phyloP scores from a whole-genome alignment of 2,113 vertebrate species.

The Entomyzon cyanotis region DNA sequence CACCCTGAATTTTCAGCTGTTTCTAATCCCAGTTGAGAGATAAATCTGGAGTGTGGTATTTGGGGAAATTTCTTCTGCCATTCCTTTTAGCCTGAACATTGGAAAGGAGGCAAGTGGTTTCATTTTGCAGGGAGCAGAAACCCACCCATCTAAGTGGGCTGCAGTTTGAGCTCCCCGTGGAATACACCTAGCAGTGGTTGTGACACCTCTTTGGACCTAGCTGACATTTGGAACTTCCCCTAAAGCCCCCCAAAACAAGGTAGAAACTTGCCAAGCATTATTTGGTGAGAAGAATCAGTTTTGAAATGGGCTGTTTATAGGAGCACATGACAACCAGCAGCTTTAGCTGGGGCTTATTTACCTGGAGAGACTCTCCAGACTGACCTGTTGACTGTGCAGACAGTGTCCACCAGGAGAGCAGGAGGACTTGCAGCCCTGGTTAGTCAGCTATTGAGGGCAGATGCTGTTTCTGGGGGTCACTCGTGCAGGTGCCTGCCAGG shows the following conservation, averaged over 20 bases:
- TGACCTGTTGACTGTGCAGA: background rate
- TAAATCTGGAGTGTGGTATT: background rate
- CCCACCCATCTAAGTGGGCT: background rate
- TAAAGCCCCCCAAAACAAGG: background rate
- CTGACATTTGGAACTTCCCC: background rate
- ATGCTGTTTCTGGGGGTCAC: background rate
- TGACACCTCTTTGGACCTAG: background rate
- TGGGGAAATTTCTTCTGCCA: constrained; percentile 24
- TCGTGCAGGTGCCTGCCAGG: background rate
- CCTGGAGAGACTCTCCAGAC: background rate
- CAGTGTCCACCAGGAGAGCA: background rate
- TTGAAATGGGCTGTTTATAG: background rate
- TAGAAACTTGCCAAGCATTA: background rate
- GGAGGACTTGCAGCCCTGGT: background rate
- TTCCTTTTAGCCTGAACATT: background rate
- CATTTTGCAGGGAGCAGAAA: background rate
- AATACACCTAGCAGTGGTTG: background rate
- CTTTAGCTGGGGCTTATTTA: background rate
- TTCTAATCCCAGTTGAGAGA: constrained; percentile 38
- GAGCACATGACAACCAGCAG: background rate
- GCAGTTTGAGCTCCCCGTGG: background rate
- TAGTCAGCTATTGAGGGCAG: background rate
- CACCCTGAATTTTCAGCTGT: constrained; percentile 43
- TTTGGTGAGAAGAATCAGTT: background rate
- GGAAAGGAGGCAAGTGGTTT: constrained; percentile 1